These are phyloP conservation scores for Diachrysia chrysitis DNA, from an alignment of 2,888 invertebrate species.

Conservation along the genomic window DNA sequence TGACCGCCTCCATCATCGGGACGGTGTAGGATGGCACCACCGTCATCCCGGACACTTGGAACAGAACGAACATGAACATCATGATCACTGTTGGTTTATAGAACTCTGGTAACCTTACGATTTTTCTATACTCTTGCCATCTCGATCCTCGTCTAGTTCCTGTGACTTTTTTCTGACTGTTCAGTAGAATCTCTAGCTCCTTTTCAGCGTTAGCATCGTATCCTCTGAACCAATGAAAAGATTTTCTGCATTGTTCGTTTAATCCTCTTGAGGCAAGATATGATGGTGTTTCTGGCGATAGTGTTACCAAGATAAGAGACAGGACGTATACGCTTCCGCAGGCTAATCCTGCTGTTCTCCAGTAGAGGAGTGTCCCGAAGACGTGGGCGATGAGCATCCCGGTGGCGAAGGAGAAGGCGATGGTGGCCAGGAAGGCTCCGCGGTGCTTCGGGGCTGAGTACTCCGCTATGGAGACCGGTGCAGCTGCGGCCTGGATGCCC, in stretches of 20 bases:
- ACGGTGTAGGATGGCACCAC: slow-evolving; percentile 92
- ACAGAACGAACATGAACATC: slow-evolving; percentile 91
- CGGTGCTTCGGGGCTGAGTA: slow-evolving; percentile 89
- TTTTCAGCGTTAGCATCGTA: slow-evolving; percentile 77
- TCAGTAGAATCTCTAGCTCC: slow-evolving; percentile 84
- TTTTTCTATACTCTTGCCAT: slow-evolving; percentile 70
- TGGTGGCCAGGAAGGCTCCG: slow-evolving; percentile 90
- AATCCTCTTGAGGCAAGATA: slow-evolving; percentile 90
- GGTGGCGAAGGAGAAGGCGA: slow-evolving; percentile 90
- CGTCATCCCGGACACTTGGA: slow-evolving; percentile 92
- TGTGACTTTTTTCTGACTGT: slow-evolving; percentile 73
- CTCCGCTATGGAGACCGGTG: slow-evolving; percentile 84
- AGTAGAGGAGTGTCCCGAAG: slow-evolving; percentile 90
- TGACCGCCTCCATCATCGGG: slow-evolving; percentile 89
- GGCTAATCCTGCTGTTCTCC: slow-evolving; percentile 89
- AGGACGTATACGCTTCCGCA: slow-evolving; percentile 85
- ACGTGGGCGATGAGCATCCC: slow-evolving; percentile 91
- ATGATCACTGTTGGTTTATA: slow-evolving; percentile 90
- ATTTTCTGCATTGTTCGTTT: slow-evolving; percentile 86
- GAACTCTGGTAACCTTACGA: slow-evolving; percentile 85
- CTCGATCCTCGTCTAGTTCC: slow-evolving; percentile 67
- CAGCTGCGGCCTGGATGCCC: slow-evolving; percentile 87
- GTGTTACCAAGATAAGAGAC: slow-evolving; percentile 85
- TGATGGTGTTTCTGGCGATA: slow-evolving; percentile 91
- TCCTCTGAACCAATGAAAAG: slow-evolving; percentile 90